phyloP scores from a whole-genome alignment of 2,888 invertebrate species.

The Ichneumoninae sp. region DNA sequence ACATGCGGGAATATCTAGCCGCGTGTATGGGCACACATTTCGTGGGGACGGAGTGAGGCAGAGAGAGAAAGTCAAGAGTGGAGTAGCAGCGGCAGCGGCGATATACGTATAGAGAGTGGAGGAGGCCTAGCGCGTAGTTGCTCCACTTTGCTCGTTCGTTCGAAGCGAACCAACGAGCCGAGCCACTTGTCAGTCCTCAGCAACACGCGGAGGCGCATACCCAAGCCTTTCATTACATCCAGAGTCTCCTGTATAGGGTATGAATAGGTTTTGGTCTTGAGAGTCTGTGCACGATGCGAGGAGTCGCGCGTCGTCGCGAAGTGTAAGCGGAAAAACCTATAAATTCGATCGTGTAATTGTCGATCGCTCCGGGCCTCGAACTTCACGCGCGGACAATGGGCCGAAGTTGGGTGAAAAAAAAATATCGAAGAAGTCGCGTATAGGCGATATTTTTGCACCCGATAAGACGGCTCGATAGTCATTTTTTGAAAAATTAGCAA shows the following conservation, averaged over 20 bases:
- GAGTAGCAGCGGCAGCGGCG: constrained; percentile 13
- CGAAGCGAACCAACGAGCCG: constrained; percentile 48
- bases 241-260: constrained; percentile 22
- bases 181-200: constrained; percentile 55
- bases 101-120: constrained; percentile 10
- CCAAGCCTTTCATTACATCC: constrained; percentile 51
- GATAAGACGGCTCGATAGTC: too few species aligned
- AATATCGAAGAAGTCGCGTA: too few species aligned
- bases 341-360: constrained; percentile 8
- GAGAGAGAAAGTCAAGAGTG: constrained; percentile 6
- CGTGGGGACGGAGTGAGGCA: background rate
- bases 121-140: constrained; percentile 20
- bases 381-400: background rate
- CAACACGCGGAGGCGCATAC: constrained; percentile 38
- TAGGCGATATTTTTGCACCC: too few species aligned
- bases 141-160: constrained; percentile 52
- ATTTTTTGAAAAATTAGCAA: too few species aligned
- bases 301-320: background rate
- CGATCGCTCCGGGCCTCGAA: background rate
- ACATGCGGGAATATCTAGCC: constrained; percentile 2
- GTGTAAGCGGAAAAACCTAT: background rate
- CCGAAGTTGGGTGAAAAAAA: too few species aligned
- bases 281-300: constrained; percentile 10
- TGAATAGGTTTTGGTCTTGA: constrained; percentile 16
- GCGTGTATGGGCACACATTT: constrained; percentile 22